Conservation (phyloP, 2,113 vertebrate species). For the Smithornis capensis region DNA sequence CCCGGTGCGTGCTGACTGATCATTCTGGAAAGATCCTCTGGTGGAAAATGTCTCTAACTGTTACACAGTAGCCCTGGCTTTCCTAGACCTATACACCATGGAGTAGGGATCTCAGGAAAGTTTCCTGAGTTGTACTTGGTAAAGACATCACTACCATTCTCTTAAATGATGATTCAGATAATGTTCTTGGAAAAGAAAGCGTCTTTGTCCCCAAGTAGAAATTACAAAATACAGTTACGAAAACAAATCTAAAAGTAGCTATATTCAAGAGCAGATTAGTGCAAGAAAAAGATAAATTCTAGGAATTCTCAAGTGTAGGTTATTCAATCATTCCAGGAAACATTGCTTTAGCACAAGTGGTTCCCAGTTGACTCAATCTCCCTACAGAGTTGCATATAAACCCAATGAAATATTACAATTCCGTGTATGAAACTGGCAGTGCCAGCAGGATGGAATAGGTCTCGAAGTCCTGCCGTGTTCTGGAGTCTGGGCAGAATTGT, state of each 20-base stretch:
- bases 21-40: background rate
- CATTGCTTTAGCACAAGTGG: background rate
- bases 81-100: background rate
- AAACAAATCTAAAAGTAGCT: background rate
- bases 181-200: background rate
- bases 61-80: background rate
- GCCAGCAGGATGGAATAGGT: background rate
- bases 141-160: background rate
- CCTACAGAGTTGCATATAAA: background rate
- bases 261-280: background rate
- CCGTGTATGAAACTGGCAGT: background rate
- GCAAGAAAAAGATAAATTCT: background rate
- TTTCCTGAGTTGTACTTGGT: background rate
- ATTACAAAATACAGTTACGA: background rate
- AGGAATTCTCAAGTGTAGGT: background rate
- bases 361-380: background rate
- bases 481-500: background rate
- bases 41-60: background rate
- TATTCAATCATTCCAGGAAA: background rate
- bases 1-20: background rate
- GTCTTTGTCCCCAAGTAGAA: background rate
- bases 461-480: background rate
- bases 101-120: background rate
- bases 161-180: background rate
- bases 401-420: background rate